phyloP scores from a whole-genome alignment of 2,888 invertebrate species.

The Synergus itoensis region DNA sequence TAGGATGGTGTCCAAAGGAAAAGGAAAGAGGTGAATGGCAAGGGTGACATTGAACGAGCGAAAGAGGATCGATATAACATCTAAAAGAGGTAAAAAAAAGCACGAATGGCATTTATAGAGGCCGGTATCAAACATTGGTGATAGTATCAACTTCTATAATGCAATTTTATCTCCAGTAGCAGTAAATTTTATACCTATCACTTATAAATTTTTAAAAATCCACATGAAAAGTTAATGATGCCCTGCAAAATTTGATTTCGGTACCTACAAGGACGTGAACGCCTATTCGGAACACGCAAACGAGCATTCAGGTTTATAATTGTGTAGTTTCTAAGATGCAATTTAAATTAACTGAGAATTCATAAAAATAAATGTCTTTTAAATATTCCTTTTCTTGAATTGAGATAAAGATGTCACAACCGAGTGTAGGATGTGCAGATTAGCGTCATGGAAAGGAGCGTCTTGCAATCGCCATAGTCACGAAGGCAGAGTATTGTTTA shows the following conservation, averaged over 20 bases:
- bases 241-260: no score
- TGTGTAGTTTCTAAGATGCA: no score
- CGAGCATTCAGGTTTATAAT: no score
- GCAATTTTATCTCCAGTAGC: not conserved
- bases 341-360: not conserved
- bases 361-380: not conserved
- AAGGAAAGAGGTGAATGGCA: not conserved
- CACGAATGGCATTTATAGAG: not conserved
- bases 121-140: not conserved
- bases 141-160: not conserved
- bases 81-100: not conserved
- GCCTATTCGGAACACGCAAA: no score
- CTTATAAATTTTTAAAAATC: no score
- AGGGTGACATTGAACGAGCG: slow-evolving; percentile 1
- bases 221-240: no score
- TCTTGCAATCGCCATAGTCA: not conserved
- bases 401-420: slow-evolving; percentile 32
- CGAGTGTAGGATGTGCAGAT: slow-evolving; percentile 9
- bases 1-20: not conserved
- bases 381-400: not conserved
- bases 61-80: not conserved
- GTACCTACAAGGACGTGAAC: no score
- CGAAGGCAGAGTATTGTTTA: slow-evolving; percentile 23
- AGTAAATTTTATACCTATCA: not conserved
- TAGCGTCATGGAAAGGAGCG: not conserved